A percentile compares a stretch with the other conserved stretches of the same genome.
Conservation (phyloP, 2,888 invertebrate species). For the Cryptocheilus praepositus region DNA sequence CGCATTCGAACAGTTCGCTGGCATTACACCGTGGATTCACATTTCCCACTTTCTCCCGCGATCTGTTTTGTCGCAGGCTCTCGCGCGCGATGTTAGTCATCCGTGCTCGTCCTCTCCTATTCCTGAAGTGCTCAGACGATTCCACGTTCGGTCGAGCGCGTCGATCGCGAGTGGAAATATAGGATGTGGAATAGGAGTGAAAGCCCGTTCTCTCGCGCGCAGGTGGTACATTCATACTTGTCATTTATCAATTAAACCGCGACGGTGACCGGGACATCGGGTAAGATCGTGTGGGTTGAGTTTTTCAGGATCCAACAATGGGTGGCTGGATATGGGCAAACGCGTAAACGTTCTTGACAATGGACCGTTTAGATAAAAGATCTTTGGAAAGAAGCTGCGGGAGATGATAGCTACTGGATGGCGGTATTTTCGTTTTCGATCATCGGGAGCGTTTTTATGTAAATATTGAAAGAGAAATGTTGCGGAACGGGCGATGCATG, state of each 20-base stretch:
- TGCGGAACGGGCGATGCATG: no score
- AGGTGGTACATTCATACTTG: constrained; percentile 19
- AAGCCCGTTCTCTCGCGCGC: constrained; percentile 21
- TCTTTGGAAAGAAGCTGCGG: background rate
- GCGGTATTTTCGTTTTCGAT: no score
- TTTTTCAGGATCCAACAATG: no score
- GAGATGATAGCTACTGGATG: no score
- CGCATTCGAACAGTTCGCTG: constrained; percentile 31
- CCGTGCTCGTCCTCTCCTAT: constrained; percentile 31
- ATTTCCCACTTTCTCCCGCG: constrained; percentile 61
- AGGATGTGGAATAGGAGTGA: constrained; percentile 29
- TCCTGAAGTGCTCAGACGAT: constrained; percentile 24
- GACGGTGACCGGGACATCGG: background rate
- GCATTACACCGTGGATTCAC: constrained; percentile 40
- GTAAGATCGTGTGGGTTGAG: background rate
- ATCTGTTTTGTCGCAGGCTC: constrained; percentile 22
- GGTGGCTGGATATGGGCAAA: background rate
- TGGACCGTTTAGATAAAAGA: background rate
- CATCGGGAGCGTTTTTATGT: no score
- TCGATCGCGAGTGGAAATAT: constrained; percentile 10
- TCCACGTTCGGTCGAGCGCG: constrained; percentile 3
- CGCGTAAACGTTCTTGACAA: background rate
- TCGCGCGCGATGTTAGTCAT: constrained; percentile 21
- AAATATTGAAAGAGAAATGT: no score
- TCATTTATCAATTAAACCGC: background rate